Percentiles rank a stretch among this genome's conserved stretches.
These are phyloP conservation scores for Dipus sagitta DNA, from an alignment of 2,797 vertebrate species.

Conservation along the genomic window DNA sequence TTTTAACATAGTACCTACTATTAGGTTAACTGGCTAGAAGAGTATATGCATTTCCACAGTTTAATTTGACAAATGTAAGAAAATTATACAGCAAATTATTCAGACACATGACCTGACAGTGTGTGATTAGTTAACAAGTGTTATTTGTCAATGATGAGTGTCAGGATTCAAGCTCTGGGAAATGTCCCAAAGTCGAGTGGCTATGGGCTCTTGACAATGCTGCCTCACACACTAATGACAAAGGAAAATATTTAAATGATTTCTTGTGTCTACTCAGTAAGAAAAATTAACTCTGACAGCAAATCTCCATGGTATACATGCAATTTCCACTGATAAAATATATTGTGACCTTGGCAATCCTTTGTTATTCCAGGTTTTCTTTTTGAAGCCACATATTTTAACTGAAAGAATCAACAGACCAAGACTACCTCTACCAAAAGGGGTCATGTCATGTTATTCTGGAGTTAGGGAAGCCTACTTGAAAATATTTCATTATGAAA, in stretches of 20 bases:
- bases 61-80: conserved; percentile 66
- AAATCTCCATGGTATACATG: conserved; percentile 63
- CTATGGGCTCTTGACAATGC: not conserved
- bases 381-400: conserved; percentile 55
- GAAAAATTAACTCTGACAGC: conserved; percentile 76
- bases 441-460: not conserved
- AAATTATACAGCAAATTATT: conserved; percentile 70
- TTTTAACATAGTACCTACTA: conserved; percentile 65
- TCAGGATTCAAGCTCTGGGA: conserved; percentile 62
- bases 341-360: conserved; percentile 64
- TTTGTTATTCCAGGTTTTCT: conserved; percentile 69
- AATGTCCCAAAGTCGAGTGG: conserved; percentile 33
- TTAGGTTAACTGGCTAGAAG: conserved; percentile 55
- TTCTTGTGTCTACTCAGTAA: conserved; percentile 57
- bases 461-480: not conserved
- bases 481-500: not conserved
- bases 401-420: conserved; percentile 54
- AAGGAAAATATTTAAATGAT: conserved; percentile 79
- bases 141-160: conserved; percentile 59
- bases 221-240: conserved; percentile 8
- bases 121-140: conserved; percentile 71
- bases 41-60: conserved; percentile 56
- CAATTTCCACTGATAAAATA: conserved; percentile 68
- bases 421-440: not conserved
- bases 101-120: conserved; percentile 43